Evolutionary conservation across 2,888 invertebrate genomes (phyloP), one percentile per base, ranked within the genome.

Genomic region (Hirtodrosophila confusa): DNA sequence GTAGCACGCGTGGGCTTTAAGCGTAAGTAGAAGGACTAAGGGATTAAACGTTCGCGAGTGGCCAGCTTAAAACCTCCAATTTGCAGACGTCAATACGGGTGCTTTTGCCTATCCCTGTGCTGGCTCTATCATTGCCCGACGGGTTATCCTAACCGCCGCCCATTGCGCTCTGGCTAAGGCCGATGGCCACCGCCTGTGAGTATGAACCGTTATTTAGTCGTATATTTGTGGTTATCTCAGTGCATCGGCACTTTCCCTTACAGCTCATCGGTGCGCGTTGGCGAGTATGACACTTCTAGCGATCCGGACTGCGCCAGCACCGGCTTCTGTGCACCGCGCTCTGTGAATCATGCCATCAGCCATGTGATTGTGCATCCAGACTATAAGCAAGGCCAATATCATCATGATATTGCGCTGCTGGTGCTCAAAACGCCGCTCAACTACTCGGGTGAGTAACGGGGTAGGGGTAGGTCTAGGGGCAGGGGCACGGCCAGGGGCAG

Each of bases 161-260:
- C 95, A 96, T 85, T 96, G 96, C 88, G 96, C 96, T 1, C 90
- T 96, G 53, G 96, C 95, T 0, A 95, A 95, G 88, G 95, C 95
- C 8, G 94, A 95, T 51, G 95, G 94, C 77, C 96, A 95, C 88
- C 94, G 95, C 91, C 90, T 96, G 96, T 96, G 92, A 93, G 94
- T 93, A 64, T 57, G 53, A 61, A 49, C 12, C 11, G 5, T 35
- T 35, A 27, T 31, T 11, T 9, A 23, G 33, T 7, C 4, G 10
- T 40, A n/a, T 17, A 40, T 23, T 3, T 9, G 11, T 11, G 7
- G 23, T 23, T 43, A 45, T 57, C 41, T 33, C 12, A 17, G 12
- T 57, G n/a, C 5, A 57, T 43, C n/a, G 24, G 45, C n/a, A 62
- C 65, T 57, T 60, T 67, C 65, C 12, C 53, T 54, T 41, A 24